A percentile compares a stretch with the other conserved stretches of the same genome.
Evolutionary conservation across 1,140 invertebrate species (phyloP).

Genomic region (Chironomus tepperi): DNA sequence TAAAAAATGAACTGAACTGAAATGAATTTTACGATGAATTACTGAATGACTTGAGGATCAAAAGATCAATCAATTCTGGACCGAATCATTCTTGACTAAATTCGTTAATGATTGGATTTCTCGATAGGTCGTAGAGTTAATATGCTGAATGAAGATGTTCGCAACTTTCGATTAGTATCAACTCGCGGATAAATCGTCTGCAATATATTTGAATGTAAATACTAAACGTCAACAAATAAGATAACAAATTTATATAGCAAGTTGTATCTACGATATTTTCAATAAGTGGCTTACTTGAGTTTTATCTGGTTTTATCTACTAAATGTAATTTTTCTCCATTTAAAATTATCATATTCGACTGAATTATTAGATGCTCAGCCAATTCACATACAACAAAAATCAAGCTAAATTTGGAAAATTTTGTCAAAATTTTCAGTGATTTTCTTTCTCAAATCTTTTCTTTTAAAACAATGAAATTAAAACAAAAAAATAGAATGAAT

Average conservation of each 20-base stretch:
- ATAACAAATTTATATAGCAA: neutral
- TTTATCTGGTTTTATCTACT: too few species aligned
- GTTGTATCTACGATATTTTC: neutral
- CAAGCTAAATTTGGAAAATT: too few species aligned
- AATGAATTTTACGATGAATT: too few species aligned
- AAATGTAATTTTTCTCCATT: neutral
- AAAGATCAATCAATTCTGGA: too few species aligned
- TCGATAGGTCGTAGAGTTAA: neutral
- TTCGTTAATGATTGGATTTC: too few species aligned
- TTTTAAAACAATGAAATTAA: neutral
- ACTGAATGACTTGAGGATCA: too few species aligned
- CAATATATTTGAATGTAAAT: neutral
- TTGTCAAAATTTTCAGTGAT: too few species aligned
- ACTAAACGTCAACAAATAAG: neutral
- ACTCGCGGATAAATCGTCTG: neutral
- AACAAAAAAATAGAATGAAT: neutral
- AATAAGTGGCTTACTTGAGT: slow-evolving; percentile 6
- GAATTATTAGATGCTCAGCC: neutral
- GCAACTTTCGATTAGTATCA: neutral
- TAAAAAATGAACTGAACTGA: too few species aligned
- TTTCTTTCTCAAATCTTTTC: neutral
- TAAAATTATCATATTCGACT: neutral
- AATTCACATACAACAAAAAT: neutral
- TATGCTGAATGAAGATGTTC: neutral
- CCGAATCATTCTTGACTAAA: too few species aligned